Evolutionary conservation across 2,113 vertebrate species (phyloP), one percentile per base, ranked within the genome.

Genomic region (Camarhynchus parvulus): DNA sequence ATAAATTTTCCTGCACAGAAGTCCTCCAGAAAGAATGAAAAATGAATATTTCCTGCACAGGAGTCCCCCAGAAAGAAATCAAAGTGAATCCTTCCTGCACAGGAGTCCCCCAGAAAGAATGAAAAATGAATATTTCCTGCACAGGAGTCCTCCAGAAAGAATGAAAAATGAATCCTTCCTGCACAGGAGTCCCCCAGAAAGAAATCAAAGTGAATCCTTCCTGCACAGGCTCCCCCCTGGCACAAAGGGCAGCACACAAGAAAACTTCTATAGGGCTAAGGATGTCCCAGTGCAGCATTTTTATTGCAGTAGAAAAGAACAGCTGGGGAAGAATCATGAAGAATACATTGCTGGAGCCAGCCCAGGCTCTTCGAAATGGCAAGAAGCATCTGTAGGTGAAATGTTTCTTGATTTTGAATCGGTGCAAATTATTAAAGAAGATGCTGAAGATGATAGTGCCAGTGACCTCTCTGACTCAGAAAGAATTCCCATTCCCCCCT

Each of bases 401-500:
- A 64, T 98, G 93, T 97, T 98, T 50, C 96, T 98, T 25, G 97
- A 98, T 80, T 97, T 98, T 37, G 88, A 96, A 63, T 98, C 98
- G 0, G 73, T 97, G 80, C 95, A 89, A 12, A 95, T 97, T 42
- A 94, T 97, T n/a, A 97, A 96, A 93, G 99, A 94, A 56, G 97
- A 97, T 39, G 95, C 94, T 4, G 98, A 98, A 78, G 98, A 98
- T 49, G 99, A 99, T 59, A 99, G 98, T 10, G 98, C 98, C 67
- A 99, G 98, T 4, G 99, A 99, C 70, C 95, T 99, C 70, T 99
- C 99, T 2, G 99, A 99, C 74, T 98, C 98, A 0, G 99, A 99
- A 81, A 98, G 98, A 77, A 90, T 98, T 62, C 97, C 98, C 30
- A 79, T 95, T 15, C 97, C 96, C 3, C 94, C 97, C 1, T 96